These are phyloP conservation scores for Lepidocyrtinus sp. DNA, from an alignment of 2,888 invertebrate species.

Conservation along the genomic window DNA sequence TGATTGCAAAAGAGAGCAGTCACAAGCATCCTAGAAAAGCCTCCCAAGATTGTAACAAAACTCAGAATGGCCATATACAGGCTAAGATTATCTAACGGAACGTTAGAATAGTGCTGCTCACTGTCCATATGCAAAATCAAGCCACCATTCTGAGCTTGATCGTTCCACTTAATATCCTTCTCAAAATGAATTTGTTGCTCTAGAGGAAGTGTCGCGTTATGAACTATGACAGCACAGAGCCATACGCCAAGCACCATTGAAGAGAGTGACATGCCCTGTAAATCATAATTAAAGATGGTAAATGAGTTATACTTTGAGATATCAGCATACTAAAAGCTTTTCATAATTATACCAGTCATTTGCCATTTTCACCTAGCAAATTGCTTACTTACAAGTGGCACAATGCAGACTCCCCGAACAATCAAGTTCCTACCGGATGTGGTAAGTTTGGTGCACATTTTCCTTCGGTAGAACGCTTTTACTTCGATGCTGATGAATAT, in stretches of 20 bases:
- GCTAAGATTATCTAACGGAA: slow-evolving; percentile 54
- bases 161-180: slow-evolving; percentile 24
- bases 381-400: slow-evolving; percentile 37
- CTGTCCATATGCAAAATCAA: slow-evolving; percentile 39
- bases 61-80: slow-evolving; percentile 50
- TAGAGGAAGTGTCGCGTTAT: slow-evolving; percentile 19
- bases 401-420: slow-evolving; percentile 31
- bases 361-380: background rate
- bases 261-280: slow-evolving; percentile 21
- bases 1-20: slow-evolving; percentile 20
- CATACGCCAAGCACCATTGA: slow-evolving; percentile 47
- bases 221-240: slow-evolving; percentile 37
- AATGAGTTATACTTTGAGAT: too few species aligned
- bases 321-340: background rate
- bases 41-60: slow-evolving; percentile 49
- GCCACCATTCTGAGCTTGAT: background rate
- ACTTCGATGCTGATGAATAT: background rate
- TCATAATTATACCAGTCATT: background rate
- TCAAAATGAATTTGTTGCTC: slow-evolving; percentile 55
- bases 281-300: too few species aligned
- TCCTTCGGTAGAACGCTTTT: background rate
- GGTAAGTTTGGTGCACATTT: slow-evolving; percentile 29
- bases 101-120: slow-evolving; percentile 35
- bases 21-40: slow-evolving; percentile 35
- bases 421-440: slow-evolving; percentile 24